Conservation (phyloP, 2,113 vertebrate genomes). For the Chionodraco myersi region DNA sequence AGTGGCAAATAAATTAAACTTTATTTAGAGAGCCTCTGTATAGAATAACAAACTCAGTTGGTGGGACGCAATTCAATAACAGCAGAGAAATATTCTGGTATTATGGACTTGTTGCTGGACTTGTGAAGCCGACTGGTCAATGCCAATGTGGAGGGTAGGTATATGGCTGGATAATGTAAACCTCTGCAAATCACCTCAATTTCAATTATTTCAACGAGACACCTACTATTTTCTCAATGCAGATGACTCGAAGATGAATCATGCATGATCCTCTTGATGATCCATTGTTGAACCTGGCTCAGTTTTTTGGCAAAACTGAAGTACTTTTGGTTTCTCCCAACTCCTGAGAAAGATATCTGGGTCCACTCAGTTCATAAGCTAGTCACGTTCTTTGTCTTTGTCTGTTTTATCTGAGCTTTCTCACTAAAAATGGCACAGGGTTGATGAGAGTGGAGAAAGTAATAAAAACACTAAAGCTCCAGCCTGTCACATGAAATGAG, state of each 20-base stretch:
- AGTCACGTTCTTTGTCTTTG: background rate
- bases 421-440: background rate
- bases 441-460: background rate
- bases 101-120: background rate
- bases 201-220: background rate
- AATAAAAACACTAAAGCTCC: background rate
- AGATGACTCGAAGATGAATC: background rate
- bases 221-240: background rate
- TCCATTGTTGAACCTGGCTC: background rate
- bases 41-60: background rate
- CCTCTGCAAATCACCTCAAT: too few relatives aligned
- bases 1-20: conserved; percentile 24
- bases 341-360: background rate
- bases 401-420: background rate
- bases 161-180: background rate
- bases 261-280: background rate
- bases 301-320: background rate
- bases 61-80: background rate
- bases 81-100: background rate
- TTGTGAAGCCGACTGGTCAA: background rate
- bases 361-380: background rate
- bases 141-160: background rate
- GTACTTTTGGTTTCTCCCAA: background rate
- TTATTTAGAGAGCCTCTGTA: conserved; percentile 4
- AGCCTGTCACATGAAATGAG: background rate